Percentiles rank a stretch among this genome's conserved stretches.
These are phyloP conservation scores for Lagenorhynchus albirostris DNA, from an alignment of 2,113 vertebrate species.

Conservation along the genomic window DNA sequence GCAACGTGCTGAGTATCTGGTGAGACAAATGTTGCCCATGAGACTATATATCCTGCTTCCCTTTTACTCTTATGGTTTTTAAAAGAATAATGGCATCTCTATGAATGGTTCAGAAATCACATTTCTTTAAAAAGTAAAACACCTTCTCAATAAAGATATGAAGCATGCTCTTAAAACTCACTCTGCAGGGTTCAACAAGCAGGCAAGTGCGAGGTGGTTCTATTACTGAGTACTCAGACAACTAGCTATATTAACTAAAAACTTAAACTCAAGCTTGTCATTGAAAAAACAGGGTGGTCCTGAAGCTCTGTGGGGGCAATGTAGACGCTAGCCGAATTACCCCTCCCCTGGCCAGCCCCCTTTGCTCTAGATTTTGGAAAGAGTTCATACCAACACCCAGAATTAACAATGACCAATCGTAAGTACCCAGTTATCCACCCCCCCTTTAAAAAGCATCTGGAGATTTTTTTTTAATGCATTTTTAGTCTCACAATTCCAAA, in stretches of 20 bases:
- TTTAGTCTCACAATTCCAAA: constrained; percentile 44
- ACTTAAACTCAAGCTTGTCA: background rate
- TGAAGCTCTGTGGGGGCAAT: background rate
- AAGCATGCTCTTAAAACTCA: background rate
- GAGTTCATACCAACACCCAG: background rate
- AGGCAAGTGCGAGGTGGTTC: background rate
- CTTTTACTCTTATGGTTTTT: constrained; percentile 1
- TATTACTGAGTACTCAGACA: background rate
- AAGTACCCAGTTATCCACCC: background rate
- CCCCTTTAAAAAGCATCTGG: background rate
- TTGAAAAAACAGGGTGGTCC: background rate
- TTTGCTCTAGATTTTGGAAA: background rate
- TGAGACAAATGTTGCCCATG: constrained; percentile 40
- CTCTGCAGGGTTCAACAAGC: background rate
- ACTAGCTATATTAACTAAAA: background rate
- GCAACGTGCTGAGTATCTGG: background rate
- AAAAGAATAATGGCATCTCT: constrained; percentile 28
- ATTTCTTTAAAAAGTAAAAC: constrained; percentile 51
- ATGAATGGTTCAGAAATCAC: constrained; percentile 39
- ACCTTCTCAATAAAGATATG: constrained; percentile 5
- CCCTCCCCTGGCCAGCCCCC: background rate
- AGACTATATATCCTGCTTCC: background rate
- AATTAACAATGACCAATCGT: background rate
- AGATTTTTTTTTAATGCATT: background rate
- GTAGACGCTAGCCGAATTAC: background rate